These are phyloP conservation scores for Parazoanthus swiftii DNA, from an alignment of 92 coral and sea anemone species.

Conservation along the genomic window DNA sequence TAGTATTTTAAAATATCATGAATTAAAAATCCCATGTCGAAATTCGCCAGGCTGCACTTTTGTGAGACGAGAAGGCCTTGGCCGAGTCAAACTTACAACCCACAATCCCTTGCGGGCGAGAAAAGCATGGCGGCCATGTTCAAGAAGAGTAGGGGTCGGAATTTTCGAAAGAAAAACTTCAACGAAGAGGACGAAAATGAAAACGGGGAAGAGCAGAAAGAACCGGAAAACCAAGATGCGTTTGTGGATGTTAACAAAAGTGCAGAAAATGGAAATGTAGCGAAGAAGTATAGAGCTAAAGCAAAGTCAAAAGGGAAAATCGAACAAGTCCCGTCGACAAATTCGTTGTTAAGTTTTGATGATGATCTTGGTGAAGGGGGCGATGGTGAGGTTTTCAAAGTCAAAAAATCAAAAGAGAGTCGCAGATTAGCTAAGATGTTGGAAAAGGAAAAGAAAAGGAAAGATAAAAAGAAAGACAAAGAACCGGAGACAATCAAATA, in stretches of 20 bases:
- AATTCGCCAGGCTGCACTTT: conserved; percentile 6
- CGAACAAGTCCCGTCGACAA: conserved; percentile 67
- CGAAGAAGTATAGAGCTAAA: conserved; percentile 38
- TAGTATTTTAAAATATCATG: neutral
- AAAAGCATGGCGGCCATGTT: conserved; percentile 87
- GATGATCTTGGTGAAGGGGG: conserved; percentile 53
- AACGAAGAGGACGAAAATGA: conserved; percentile 73
- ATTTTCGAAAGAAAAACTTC: conserved; percentile 83
- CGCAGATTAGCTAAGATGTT: conserved; percentile 85
- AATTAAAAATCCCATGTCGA: neutral
- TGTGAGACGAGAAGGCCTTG: neutral
- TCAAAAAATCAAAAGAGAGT: conserved; percentile 95
- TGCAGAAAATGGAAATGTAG: conserved; percentile 35
- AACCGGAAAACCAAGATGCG: conserved; percentile 59
- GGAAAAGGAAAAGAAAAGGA: conserved; percentile 70
- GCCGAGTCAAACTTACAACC: conserved; percentile 34
- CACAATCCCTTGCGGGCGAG: conserved; percentile 51
- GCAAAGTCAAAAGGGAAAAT: conserved; percentile 52
- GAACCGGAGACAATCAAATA: conserved; percentile 37
- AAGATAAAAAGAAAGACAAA: conserved; percentile 42
- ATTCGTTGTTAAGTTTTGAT: conserved; percentile 84
- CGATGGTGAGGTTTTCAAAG: conserved; percentile 78
- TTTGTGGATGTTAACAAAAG: conserved; percentile 28
- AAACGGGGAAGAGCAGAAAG: conserved; percentile 35
- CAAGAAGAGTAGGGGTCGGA: conserved; percentile 80